Conservation (phyloP, 1,140 invertebrate genomes). For the Brachionus asplanchnoidis region DNA sequence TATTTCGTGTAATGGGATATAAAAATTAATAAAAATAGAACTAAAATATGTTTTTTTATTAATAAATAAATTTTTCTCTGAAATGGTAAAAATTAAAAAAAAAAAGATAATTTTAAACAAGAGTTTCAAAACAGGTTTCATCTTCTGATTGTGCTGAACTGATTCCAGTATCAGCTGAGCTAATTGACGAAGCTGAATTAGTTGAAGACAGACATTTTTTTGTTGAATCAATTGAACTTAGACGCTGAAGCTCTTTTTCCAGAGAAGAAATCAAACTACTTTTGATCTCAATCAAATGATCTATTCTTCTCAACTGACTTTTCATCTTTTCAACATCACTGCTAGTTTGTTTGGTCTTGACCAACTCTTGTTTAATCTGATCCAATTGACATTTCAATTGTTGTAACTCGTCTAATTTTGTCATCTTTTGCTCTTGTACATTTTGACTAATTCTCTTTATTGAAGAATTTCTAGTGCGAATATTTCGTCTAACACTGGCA, state of each 20-base stretch:
- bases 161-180: conserved; percentile 15
- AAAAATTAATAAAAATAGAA: background rate
- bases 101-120: background rate
- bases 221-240: background rate
- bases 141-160: conserved; percentile 8
- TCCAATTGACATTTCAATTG: background rate
- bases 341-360: background rate
- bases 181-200: background rate
- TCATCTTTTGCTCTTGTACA: background rate
- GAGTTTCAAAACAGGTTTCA: background rate
- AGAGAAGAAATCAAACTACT: background rate
- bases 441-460: background rate
- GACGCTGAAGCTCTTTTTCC: background rate
- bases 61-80: background rate
- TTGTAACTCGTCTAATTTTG: background rate
- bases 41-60: background rate
- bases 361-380: background rate
- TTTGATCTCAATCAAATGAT: background rate
- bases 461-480: background rate
- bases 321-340: background rate
- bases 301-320: background rate
- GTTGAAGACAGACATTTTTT: background rate
- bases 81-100: background rate
- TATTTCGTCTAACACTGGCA: background rate
- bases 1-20: too few species aligned